Conservation (phyloP, 2,888 invertebrate genomes). For the Rhopalosiphum nymphaeae region DNA sequence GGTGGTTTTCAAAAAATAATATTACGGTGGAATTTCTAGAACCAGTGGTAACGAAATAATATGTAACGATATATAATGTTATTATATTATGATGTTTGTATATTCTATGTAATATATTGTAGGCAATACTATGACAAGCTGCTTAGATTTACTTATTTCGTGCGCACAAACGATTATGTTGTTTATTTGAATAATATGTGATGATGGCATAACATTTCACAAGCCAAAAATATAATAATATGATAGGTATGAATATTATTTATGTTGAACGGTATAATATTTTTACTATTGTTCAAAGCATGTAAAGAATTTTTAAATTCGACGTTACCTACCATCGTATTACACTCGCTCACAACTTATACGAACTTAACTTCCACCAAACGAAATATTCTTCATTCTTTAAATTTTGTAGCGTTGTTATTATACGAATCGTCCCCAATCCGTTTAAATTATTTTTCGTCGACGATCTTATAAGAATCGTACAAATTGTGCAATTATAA, state of each 20-base stretch:
- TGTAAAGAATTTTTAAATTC: neutral
- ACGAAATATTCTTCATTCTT: neutral
- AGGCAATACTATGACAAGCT: neutral
- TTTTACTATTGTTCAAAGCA: neutral
- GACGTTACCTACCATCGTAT: neutral
- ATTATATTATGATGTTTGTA: neutral
- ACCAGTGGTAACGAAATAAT: neutral
- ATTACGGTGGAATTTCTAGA: neutral
- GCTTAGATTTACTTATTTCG: neutral
- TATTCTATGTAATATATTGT: neutral
- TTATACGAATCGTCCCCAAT: neutral
- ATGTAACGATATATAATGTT: neutral
- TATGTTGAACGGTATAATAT: neutral
- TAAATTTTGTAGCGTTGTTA: neutral
- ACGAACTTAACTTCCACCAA: neutral
- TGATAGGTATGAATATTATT: neutral
- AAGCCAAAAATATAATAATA: neutral
- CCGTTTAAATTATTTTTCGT: neutral
- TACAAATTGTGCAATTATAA: too few relatives aligned
- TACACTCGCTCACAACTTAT: neutral
- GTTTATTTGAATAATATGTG: neutral
- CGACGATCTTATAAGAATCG: neutral
- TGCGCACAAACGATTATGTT: neutral
- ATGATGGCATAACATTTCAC: too few relatives aligned
- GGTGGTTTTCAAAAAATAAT: neutral